Evolutionary conservation across 2,113 vertebrate genomes (phyloP).

Genomic region (Bettongia penicillata): DNA sequence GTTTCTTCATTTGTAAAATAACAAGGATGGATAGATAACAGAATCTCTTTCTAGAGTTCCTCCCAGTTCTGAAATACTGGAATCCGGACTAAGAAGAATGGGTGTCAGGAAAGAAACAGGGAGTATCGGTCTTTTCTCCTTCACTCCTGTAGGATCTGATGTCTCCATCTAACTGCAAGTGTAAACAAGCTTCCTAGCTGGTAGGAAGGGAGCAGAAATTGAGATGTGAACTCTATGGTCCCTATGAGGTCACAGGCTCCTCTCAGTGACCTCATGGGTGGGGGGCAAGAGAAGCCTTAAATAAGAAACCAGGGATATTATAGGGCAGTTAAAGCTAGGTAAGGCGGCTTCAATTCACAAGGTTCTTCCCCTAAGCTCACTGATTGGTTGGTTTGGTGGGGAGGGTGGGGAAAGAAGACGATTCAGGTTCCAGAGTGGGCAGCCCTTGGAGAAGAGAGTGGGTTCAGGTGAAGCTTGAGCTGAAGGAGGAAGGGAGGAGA

Average conservation of each 20-base stretch:
- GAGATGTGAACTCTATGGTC: slow-evolving; percentile 49
- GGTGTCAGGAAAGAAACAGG: not conserved
- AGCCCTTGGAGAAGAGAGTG: not conserved
- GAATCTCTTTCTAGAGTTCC: not conserved
- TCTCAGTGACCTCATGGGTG: slow-evolving; percentile 52
- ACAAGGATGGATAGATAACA: not conserved
- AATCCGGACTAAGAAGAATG: not conserved
- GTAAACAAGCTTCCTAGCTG: slow-evolving; percentile 29
- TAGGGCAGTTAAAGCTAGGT: not conserved
- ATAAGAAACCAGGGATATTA: not conserved
- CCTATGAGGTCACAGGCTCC: slow-evolving; percentile 62
- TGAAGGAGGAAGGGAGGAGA: not conserved
- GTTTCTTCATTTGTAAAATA: not conserved
- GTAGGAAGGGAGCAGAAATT: slow-evolving; percentile 46
- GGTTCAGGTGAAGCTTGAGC: not conserved
- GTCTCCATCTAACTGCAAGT: slow-evolving; percentile 43
- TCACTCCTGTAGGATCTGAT: slow-evolving; percentile 43
- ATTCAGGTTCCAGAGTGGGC: not conserved
- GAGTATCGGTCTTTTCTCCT: not conserved
- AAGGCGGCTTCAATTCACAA: not conserved
- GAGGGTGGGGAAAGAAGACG: not conserved
- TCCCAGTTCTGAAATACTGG: not conserved
- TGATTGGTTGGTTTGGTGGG: not conserved
- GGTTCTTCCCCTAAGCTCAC: not conserved
- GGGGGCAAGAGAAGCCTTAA: not conserved